Evolutionary conservation across 2,113 vertebrate species (phyloP).

Genomic region (Agelaius tricolor): DNA sequence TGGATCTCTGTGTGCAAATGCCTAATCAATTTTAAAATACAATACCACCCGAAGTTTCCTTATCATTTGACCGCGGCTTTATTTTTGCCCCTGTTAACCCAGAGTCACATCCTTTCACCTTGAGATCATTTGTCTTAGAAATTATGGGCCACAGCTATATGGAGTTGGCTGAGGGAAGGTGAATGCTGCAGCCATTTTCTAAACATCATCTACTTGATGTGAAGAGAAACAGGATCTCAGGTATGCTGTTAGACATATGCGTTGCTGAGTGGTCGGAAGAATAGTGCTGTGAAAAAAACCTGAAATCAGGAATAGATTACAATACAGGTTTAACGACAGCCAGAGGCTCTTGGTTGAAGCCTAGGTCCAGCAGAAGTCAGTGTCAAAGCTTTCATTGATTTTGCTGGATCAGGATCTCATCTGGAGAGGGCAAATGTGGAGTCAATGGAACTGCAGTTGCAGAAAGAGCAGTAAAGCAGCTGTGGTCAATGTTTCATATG

Average conservation of each 20-base stretch:
- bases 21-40: slow-evolving; percentile 14
- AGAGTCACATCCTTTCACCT: not conserved
- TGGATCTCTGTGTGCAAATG: not conserved
- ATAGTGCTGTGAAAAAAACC: not conserved
- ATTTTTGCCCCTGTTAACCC: not conserved
- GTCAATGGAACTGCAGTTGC: not conserved
- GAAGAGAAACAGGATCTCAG: not conserved
- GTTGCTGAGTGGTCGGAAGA: not conserved
- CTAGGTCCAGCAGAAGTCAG: not conserved
- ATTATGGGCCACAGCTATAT: not conserved
- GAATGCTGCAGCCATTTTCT: not conserved
- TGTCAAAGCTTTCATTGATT: not conserved
- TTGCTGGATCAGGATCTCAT: not conserved
- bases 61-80: slow-evolving; percentile 13
- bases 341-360: not conserved
- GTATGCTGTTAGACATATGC: not conserved
- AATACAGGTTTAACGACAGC: not conserved
- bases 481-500: not conserved
- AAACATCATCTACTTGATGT: not conserved
- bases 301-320: not conserved
- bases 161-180: not conserved
- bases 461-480: not conserved
- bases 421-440: not conserved
- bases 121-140: slow-evolving; percentile 1
- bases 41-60: not conserved